These are phyloP conservation scores for Gortyna flavago DNA, from an alignment of 2,888 invertebrate genomes.

Conservation along the genomic window DNA sequence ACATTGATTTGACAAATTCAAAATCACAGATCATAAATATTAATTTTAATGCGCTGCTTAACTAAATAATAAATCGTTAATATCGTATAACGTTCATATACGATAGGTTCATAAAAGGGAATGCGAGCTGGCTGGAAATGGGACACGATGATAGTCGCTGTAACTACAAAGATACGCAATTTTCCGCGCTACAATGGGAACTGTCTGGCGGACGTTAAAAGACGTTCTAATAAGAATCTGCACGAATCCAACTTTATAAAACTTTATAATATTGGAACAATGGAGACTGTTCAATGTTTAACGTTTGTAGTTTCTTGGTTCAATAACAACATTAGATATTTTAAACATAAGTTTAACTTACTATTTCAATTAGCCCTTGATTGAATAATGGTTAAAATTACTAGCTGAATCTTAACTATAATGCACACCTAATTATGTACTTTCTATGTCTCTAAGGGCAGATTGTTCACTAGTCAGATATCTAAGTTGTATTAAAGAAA, in stretches of 20 bases:
- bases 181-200: constrained; percentile 40
- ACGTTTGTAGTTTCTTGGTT: not conserved
- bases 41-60: not conserved
- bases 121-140: constrained; percentile 53
- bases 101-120: constrained; percentile 41
- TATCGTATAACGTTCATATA: constrained; percentile 9
- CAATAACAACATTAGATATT: not conserved
- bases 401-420: not conserved
- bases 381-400: not conserved
- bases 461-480: not conserved
- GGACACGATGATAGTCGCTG: constrained; percentile 44
- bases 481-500: not conserved
- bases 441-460: not conserved
- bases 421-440: not conserved
- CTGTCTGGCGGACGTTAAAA: constrained; percentile 40
- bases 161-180: constrained; percentile 53
- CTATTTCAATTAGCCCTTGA: not conserved
- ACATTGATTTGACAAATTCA: not conserved
- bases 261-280: constrained; percentile 12
- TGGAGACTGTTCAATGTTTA: not conserved
- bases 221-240: constrained; percentile 28
- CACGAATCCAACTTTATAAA: constrained; percentile 3
- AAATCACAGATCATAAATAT: constrained; percentile 19
- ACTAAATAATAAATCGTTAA: not conserved
- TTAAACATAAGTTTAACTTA: too few species aligned